Evolutionary conservation across 2,888 invertebrate species (phyloP).

Genomic region (Lepidonotus clava): DNA sequence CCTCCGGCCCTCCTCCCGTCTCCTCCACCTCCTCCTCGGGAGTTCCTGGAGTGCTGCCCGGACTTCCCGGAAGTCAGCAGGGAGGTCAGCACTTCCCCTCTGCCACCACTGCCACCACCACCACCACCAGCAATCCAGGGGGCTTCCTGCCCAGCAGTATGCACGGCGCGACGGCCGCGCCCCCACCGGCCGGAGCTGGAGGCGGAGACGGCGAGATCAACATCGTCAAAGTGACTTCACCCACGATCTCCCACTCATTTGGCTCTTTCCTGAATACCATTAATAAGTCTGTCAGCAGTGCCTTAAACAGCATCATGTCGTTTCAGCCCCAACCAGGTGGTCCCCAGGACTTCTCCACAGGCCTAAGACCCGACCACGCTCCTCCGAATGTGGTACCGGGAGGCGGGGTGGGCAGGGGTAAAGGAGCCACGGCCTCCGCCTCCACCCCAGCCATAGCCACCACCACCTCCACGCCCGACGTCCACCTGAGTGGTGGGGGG

Average conservation of each 20-base stretch:
- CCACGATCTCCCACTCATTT: slow-evolving; percentile 61
- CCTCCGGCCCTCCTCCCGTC: background rate
- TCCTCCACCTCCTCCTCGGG: slow-evolving; percentile 7
- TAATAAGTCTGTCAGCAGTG: slow-evolving; percentile 66
- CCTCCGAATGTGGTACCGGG: slow-evolving; percentile 63
- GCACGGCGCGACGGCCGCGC: background rate
- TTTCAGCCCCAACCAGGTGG: slow-evolving; percentile 56
- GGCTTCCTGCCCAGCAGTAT: background rate
- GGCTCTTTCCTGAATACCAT: slow-evolving; percentile 64
- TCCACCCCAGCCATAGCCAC: slow-evolving; percentile 59
- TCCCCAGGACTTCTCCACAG: slow-evolving; percentile 67
- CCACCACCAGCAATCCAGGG: too few species aligned
- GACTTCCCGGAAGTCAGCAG: background rate
- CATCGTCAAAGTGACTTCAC: slow-evolving; percentile 64
- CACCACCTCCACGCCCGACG: slow-evolving; percentile 71
- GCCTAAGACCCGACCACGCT: slow-evolving; percentile 76
- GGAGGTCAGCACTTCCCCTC: background rate
- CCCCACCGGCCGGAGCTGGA: background rate
- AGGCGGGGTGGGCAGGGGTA: background rate
- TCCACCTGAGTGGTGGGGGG: slow-evolving; percentile 71
- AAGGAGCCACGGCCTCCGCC: slow-evolving; percentile 72
- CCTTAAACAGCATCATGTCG: slow-evolving; percentile 65
- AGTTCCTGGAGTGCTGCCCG: background rate
- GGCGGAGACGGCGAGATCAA: slow-evolving; percentile 50
- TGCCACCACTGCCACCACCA: too few species aligned